Evolutionary conservation across 1,140 invertebrate genomes (phyloP).

Genomic region (Oncopodura yosiiana): DNA sequence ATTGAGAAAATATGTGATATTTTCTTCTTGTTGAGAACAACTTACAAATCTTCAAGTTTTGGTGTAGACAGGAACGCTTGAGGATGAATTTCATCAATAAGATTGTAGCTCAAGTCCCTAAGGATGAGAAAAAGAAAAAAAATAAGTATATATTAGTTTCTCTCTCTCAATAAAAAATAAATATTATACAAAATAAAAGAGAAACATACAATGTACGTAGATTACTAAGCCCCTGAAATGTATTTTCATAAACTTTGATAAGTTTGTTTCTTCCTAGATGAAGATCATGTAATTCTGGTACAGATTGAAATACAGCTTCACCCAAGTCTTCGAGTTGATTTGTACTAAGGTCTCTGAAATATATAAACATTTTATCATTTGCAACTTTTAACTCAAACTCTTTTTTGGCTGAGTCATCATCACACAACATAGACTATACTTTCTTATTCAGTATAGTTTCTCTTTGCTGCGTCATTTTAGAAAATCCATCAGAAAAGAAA

Average conservation of each 20-base stretch:
- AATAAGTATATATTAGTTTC: neutral
- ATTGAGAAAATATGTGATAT: neutral
- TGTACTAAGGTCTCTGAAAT: constrained; percentile 69
- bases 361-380: constrained; percentile 3
- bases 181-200: neutral
- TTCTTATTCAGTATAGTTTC: too few relatives aligned
- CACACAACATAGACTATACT: too few relatives aligned
- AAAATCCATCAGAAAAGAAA: too few relatives aligned
- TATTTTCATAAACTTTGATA: constrained; percentile 57
- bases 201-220: constrained; percentile 71
- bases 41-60: constrained; percentile 81
- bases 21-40: constrained; percentile 38
- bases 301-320: constrained; percentile 56
- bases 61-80: constrained; percentile 70
- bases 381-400: too few relatives aligned
- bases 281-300: constrained; percentile 69
- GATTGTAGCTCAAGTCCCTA: constrained; percentile 79
- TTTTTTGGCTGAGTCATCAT: too few relatives aligned
- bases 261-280: constrained; percentile 74
- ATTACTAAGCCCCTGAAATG: constrained; percentile 65
- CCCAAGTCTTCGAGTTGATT: constrained; percentile 66
- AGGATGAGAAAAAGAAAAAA: neutral
- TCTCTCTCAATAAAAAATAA: neutral
- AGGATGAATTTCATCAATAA: constrained; percentile 70
- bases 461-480: too few relatives aligned